phyloP scores from a whole-genome alignment of 2,113 vertebrate species.

The Rhadina sibilatrix region DNA sequence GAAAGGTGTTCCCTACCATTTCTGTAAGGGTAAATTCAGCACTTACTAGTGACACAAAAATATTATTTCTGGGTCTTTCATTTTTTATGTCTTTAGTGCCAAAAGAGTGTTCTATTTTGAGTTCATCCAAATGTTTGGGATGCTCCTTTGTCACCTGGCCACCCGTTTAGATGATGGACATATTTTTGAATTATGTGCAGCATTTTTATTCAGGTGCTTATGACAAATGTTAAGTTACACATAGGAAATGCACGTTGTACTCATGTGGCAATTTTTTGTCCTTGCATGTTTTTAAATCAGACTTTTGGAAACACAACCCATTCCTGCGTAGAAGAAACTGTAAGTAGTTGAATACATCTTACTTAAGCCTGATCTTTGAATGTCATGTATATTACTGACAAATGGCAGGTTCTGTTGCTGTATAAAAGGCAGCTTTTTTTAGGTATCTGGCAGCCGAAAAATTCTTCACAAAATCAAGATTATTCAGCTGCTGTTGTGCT shows the following conservation, averaged over 20 bases:
- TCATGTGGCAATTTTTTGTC: conserved; percentile 5
- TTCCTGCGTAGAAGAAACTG: not conserved
- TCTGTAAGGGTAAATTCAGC: not conserved
- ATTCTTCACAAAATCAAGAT: not conserved
- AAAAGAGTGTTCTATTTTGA: not conserved
- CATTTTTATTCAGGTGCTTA: not conserved
- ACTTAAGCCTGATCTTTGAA: not conserved
- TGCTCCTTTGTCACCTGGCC: not conserved
- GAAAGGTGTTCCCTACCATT: not conserved
- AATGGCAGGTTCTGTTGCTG: not conserved
- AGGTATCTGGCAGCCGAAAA: not conserved
- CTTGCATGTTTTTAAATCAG: conserved; percentile 33
- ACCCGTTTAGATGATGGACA: not conserved
- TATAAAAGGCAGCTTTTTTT: not conserved
- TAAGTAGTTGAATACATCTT: conserved; percentile 27
- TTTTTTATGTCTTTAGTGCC: not conserved
- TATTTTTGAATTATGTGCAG: not conserved
- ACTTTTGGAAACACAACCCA: conserved; percentile 15
- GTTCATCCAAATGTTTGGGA: not conserved
- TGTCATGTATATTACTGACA: not conserved
- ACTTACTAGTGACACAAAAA: not conserved
- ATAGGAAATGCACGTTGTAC: not conserved
- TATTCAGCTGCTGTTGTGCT: not conserved
- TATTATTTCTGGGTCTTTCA: not conserved
- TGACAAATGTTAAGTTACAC: not conserved